phyloP scores from a whole-genome alignment of 2,113 vertebrate genomes.

The Nannobrachium achirus region DNA sequence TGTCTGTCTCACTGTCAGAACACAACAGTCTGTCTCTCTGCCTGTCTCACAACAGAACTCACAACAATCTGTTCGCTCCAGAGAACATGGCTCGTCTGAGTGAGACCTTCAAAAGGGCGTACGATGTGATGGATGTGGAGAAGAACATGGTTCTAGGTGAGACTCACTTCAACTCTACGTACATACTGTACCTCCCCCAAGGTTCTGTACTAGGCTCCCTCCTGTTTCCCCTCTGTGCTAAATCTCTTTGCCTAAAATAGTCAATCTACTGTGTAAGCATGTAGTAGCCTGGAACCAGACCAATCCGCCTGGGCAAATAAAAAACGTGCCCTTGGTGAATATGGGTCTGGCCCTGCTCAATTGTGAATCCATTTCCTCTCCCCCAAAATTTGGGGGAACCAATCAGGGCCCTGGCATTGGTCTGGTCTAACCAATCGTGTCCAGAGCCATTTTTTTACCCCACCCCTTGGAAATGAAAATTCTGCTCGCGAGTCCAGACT shows the following conservation, averaged over 20 bases:
- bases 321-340: no score
- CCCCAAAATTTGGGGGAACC: no score
- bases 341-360: no score
- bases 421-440: no score
- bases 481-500: no score
- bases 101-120: constrained; percentile 84
- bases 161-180: no score
- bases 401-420: no score
- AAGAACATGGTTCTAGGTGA: constrained; percentile 92
- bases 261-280: neutral
- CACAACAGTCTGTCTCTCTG: neutral
- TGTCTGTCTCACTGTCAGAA: neutral
- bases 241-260: neutral
- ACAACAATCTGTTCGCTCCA: constrained; percentile 89
- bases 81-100: constrained; percentile 90
- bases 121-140: constrained; percentile 91
- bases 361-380: no score
- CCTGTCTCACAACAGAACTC: constrained; percentile 71
- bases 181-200: neutral
- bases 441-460: no score
- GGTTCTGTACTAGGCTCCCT: neutral
- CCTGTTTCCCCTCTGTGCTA: neutral
- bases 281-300: no score
- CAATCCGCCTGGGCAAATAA: no score
- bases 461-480: no score